A percentile compares a stretch with the other conserved stretches of the same genome.
These are phyloP conservation scores for Cyphomyrus plagiostoma DNA, from an alignment of 2,113 vertebrate species.

Conservation along the genomic window DNA sequence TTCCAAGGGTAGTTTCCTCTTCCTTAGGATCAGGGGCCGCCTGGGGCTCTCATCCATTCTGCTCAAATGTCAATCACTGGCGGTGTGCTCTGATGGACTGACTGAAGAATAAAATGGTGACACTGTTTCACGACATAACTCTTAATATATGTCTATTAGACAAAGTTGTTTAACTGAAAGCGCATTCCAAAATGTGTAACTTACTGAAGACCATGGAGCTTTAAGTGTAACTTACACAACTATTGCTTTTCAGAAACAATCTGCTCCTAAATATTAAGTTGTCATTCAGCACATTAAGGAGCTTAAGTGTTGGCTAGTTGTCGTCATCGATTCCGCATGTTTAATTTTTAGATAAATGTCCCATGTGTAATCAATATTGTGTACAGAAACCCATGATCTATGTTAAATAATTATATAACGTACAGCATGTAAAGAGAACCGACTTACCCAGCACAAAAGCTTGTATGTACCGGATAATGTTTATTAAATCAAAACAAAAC, in stretches of 20 bases:
- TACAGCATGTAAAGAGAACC: not conserved
- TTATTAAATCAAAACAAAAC: not conserved
- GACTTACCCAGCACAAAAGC: not conserved
- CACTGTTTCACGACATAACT: not conserved
- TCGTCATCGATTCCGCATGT: not conserved
- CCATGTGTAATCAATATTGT: not conserved
- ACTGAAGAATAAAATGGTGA: constrained; percentile 23
- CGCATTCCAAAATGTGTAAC: not conserved
- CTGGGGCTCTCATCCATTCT: constrained; percentile 86
- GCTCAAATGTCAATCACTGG: constrained; percentile 41
- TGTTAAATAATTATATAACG: not conserved
- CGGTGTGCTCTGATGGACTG: constrained; percentile 24
- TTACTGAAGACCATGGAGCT: not conserved
- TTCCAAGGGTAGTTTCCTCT: constrained; percentile 73
- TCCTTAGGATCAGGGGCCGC: constrained; percentile 89
- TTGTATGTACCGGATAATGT: not conserved
- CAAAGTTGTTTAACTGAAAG: not conserved
- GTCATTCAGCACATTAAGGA: not conserved
- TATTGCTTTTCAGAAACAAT: not conserved
- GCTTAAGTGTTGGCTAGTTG: not conserved
- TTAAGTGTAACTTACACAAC: not conserved
- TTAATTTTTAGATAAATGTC: not conserved
- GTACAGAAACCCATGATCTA: not conserved
- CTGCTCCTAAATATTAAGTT: not conserved
- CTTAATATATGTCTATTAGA: not conserved